Base-by-base conservation (phyloP, 2,888 invertebrate species). In the Andrena marginata region DNA sequence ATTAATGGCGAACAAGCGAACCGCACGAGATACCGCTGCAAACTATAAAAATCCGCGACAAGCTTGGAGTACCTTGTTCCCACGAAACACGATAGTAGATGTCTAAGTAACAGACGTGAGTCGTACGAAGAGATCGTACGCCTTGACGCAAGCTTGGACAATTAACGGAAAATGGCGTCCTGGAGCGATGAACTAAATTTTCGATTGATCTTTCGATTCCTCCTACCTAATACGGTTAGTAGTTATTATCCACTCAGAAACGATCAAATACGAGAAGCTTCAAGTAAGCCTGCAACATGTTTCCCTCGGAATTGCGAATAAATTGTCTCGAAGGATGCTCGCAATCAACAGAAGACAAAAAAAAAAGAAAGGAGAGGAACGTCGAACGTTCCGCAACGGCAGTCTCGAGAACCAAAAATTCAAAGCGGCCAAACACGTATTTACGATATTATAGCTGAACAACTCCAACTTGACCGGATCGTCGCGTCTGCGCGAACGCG, bases 361-460 rank as follows among this genome's bases (percentile, higher is more conserved):
- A n/a, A 33, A 33, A 20, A 42, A 35, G 4, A 42, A 42, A 42
- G 42, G 42, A 42, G 42, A 16, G 42, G 42, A 65, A 26, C 63
- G 60, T 16, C 49, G 79, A 65, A 74, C 62, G 49, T 64, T 74
- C 54, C 54, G 59, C 77, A 70, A 65, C 72, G 72, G 51, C 63
- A 73, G 77, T 84, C 63, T n/a, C 42, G 48, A 63, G 69, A 83
- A 80, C 76, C 31, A 77, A 56, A 83, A 78, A 51, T 42, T 63
- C 59, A 26, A 90, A 90, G 85, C 89, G 76, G 64, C 71, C 75
- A 88, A 73, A 82, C 81, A 65, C 54, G 65, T 80, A 62, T 60
- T 23, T 75, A 80, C 62, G 75, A 68, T 74, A 80, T 73, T 82
- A 87, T 16, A 16, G 42, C 42, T 42, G 1, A 42, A 16, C 42